Evolutionary conservation across 2,888 invertebrate genomes (phyloP).

Genomic region (Tillus elongatus): DNA sequence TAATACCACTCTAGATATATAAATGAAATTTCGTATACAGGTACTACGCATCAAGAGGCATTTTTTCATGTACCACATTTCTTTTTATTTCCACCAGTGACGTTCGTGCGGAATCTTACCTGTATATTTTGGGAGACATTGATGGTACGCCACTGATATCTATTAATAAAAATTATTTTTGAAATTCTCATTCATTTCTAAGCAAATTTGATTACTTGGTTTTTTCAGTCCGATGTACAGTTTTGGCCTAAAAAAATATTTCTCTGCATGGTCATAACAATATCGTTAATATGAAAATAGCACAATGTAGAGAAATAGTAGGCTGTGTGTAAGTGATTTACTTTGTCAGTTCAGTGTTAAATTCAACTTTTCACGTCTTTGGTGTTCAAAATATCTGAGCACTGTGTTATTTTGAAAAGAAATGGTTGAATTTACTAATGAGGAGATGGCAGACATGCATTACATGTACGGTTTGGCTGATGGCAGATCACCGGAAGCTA

Average conservation of each 20-base stretch:
- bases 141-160: conserved; percentile 3
- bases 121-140: conserved; percentile 1
- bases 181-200: conserved; percentile 2
- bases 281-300: too few relatives aligned
- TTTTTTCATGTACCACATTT: conserved; percentile 1
- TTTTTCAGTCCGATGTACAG: too few relatives aligned
- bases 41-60: conserved; percentile 4
- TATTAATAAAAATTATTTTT: conserved; percentile 1
- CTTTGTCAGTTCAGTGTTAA: too few relatives aligned
- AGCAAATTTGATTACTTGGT: too few relatives aligned
- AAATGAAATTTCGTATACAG: conserved; percentile 2
- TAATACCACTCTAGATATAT: background rate
- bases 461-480: too few relatives aligned
- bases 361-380: background rate
- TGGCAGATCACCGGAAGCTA: conserved; percentile 2
- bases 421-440: conserved; percentile 2
- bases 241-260: too few relatives aligned
- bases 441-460: conserved; percentile 4
- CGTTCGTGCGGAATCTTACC: conserved; percentile 2
- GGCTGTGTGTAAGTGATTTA: too few relatives aligned
- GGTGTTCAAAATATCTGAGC: conserved; percentile 3
- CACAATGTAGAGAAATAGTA: too few relatives aligned
- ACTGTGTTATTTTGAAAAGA: conserved; percentile 3
- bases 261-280: too few relatives aligned
- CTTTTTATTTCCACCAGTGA: background rate